Base-by-base conservation (phyloP, 30 jellyfish, hydroid and myxozoan genomes). In the Aurelia sp. region DNA sequence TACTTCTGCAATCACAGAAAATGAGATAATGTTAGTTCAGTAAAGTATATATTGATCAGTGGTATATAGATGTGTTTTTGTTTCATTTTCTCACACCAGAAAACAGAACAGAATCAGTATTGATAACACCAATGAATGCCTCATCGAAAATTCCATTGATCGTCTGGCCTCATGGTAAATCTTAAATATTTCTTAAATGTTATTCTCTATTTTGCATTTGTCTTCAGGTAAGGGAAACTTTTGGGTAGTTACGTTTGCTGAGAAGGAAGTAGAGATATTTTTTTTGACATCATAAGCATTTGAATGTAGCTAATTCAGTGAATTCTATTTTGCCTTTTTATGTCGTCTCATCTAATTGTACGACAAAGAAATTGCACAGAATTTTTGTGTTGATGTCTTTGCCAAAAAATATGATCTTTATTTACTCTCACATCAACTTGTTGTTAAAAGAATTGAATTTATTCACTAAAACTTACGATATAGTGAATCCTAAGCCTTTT, bases 161-260 rank as follows among this genome's bases (percentile, higher is more conserved):
- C 70, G 96, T 79, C 9, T 78, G 79, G 50, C 87, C 88, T 7
- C 67, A 58, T 58, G 67, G 67, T 58, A 58, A 58, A 58, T 58
- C 27, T 58, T 58, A 5, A 58, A 15, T 58, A 15, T 5, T 15
- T 58, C 21, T 58, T 58, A 0, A 58, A 58, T 15, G 9, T 58
- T 20, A 15, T 17, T 58, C 27, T 58, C 67, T 22, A 58, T 17
- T 58, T 58, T 58, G 6, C 27, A 15, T 58, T 5, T 15, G 6
- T 58, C 8, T 58, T 15, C 27, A 3, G 67, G 8, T 58, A 58
- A 15, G 9, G 67, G 67, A 58, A 17, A 58, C 0, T 17, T 20
- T 58, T 7, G 16, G 67, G 9, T 22, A 58, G 67, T 17, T 17
- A 15, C 21, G 27, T 58, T 17, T 20, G 27, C 67, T 58, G 27